phyloP scores from a whole-genome alignment of 1,140 invertebrate genomes.

The Brachystomella parvula region DNA sequence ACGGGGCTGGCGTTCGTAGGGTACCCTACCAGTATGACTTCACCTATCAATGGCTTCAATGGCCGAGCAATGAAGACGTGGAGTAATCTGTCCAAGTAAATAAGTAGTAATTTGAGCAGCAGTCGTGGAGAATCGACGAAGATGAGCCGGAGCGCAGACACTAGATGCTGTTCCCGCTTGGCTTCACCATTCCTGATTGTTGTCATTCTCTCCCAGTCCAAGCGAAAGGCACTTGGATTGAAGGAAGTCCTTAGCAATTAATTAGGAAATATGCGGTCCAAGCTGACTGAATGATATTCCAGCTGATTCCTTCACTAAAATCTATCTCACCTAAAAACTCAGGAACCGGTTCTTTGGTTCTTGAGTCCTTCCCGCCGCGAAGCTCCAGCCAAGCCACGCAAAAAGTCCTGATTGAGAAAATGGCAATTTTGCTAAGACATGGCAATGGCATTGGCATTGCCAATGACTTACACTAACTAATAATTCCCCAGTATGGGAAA shows the following conservation, averaged over 20 bases:
- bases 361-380: too few relatives aligned
- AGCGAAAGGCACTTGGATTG: background rate
- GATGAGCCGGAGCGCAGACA: background rate
- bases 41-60: background rate
- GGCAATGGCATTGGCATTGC: too few relatives aligned
- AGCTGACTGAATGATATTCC: too few relatives aligned
- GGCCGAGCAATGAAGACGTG: background rate
- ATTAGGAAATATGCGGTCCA: background rate
- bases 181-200: background rate
- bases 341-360: too few relatives aligned
- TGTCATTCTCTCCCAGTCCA: too few relatives aligned
- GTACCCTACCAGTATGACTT: background rate
- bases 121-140: background rate
- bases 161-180: background rate
- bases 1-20: background rate
- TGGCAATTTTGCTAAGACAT: too few relatives aligned
- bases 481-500: too few relatives aligned
- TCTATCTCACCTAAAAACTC: too few relatives aligned
- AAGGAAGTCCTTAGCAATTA: background rate
- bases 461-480: too few relatives aligned
- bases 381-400: too few relatives aligned
- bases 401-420: too few relatives aligned
- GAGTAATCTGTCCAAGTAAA: background rate
- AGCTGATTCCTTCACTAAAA: too few relatives aligned
- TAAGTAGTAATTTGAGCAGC: background rate